A percentile compares a stretch with the other conserved stretches of the same genome.
Conservation (phyloP, 2,888 invertebrate genomes). For the Nemapogon koenigi region DNA sequence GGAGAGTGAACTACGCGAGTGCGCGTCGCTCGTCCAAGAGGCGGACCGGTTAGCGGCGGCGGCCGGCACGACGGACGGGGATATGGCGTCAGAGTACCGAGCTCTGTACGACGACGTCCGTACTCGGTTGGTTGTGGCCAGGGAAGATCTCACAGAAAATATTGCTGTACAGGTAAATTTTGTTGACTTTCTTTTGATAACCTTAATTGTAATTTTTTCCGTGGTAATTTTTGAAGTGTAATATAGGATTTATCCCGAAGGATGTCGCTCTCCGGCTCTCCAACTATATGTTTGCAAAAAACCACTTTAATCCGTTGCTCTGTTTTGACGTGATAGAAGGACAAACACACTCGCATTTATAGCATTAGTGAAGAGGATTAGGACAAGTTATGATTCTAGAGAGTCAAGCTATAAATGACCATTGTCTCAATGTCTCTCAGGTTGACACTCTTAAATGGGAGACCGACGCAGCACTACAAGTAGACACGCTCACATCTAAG, state of each 20-base stretch:
- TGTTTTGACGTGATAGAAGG: too few relatives aligned
- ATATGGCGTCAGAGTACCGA: slow-evolving; percentile 47
- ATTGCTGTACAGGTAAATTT: slow-evolving; percentile 46
- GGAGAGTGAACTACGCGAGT: slow-evolving; percentile 41
- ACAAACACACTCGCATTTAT: too few relatives aligned
- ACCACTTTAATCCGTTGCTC: too few relatives aligned
- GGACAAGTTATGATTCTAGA: too few relatives aligned
- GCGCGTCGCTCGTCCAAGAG: slow-evolving; percentile 36
- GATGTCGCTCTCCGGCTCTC: too few relatives aligned
- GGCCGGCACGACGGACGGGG: slow-evolving; percentile 28
- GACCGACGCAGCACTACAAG: slow-evolving; percentile 80
- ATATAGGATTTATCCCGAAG: too few relatives aligned
- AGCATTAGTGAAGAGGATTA: too few relatives aligned
- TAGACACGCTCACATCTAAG: slow-evolving; percentile 82
- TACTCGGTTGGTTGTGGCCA: slow-evolving; percentile 35
- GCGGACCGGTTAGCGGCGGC: slow-evolving; percentile 39
- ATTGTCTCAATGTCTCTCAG: slow-evolving; percentile 64
- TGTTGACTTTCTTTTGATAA: too few relatives aligned
- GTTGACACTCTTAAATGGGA: slow-evolving; percentile 80
- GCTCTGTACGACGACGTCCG: slow-evolving; percentile 41
- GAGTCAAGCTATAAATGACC: too few relatives aligned
- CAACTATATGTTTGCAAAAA: too few relatives aligned
- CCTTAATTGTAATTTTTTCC: too few relatives aligned
- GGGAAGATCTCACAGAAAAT: slow-evolving; percentile 43
- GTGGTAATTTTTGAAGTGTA: too few relatives aligned